phyloP scores from a whole-genome alignment of 1,140 invertebrate species.

The Dendrolimus punctatus region DNA sequence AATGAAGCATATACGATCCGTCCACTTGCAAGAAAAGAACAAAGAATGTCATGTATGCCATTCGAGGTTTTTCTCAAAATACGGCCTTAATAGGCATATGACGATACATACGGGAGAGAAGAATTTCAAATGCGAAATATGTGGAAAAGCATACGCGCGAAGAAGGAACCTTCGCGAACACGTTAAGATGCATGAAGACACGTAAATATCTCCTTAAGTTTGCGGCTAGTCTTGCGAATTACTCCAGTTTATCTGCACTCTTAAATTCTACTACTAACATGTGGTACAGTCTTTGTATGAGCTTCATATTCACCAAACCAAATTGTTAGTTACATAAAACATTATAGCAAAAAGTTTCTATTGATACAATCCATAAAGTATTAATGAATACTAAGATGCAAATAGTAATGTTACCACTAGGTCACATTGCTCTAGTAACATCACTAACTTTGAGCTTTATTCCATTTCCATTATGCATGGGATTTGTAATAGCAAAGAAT shows the following conservation, averaged over 20 bases:
- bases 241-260: conserved; percentile 18
- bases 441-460: no score
- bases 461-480: no score
- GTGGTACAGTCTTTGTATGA: background rate
- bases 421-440: no score
- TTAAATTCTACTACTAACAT: conserved; percentile 11
- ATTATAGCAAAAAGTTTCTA: no score
- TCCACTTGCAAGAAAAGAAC: conserved; percentile 71
- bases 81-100: conserved; percentile 81
- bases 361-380: no score
- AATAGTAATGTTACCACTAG: no score
- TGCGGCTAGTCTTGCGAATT: conserved; percentile 29
- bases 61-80: conserved; percentile 81
- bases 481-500: no score
- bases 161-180: conserved; percentile 75
- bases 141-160: conserved; percentile 77
- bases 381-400: no score
- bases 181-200: conserved; percentile 70
- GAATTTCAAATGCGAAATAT: conserved; percentile 73
- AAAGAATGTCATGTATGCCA: conserved; percentile 70
- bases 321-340: no score
- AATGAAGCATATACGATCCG: conserved; percentile 63
- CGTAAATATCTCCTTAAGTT: conserved; percentile 14
- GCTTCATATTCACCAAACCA: no score
- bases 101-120: conserved; percentile 76